A percentile compares a stretch with the other conserved stretches of the same genome.
phyloP scores from a whole-genome alignment of 2,888 invertebrate genomes.

The Teleogryllus oceanicus region DNA sequence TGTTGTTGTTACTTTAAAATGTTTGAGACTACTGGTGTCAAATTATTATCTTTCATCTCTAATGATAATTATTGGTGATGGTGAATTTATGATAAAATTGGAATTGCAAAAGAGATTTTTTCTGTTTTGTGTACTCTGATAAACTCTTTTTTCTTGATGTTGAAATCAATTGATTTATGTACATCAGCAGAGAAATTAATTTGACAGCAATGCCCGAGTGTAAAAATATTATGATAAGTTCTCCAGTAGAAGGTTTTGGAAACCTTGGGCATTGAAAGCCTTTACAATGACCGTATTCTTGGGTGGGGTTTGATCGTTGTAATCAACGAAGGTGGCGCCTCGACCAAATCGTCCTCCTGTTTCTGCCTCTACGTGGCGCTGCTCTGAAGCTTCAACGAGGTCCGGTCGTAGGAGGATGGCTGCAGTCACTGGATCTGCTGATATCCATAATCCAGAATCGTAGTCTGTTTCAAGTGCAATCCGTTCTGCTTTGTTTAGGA shows the following conservation, averaged over 20 bases:
- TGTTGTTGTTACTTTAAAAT: too few relatives aligned
- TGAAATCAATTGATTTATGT: too few relatives aligned
- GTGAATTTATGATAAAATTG: too few relatives aligned
- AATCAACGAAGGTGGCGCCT: constrained; percentile 30
- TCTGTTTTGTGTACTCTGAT: too few relatives aligned
- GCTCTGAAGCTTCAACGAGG: not conserved
- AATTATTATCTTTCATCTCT: too few relatives aligned
- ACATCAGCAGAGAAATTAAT: too few relatives aligned
- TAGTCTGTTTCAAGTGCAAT: not conserved
- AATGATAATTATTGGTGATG: too few relatives aligned
- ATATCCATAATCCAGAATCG: not conserved
- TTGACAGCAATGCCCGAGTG: too few relatives aligned
- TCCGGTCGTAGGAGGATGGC: not conserved
- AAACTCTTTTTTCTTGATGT: too few relatives aligned
- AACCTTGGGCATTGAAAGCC: constrained; percentile 20
- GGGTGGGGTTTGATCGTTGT: not conserved
- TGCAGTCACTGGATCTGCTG: constrained; percentile 26
- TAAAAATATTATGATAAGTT: not conserved
- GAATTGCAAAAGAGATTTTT: too few relatives aligned
- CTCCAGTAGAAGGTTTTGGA: not conserved
- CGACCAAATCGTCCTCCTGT: not conserved
- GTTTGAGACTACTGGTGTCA: too few relatives aligned
- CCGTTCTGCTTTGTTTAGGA: constrained; percentile 54
- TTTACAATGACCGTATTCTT: constrained; percentile 23
- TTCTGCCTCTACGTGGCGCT: not conserved